A percentile compares a stretch with the other conserved stretches of the same genome.
These are phyloP conservation scores for Acrocephalus kingi DNA, from an alignment of 2,113 vertebrate genomes.

Conservation along the genomic window DNA sequence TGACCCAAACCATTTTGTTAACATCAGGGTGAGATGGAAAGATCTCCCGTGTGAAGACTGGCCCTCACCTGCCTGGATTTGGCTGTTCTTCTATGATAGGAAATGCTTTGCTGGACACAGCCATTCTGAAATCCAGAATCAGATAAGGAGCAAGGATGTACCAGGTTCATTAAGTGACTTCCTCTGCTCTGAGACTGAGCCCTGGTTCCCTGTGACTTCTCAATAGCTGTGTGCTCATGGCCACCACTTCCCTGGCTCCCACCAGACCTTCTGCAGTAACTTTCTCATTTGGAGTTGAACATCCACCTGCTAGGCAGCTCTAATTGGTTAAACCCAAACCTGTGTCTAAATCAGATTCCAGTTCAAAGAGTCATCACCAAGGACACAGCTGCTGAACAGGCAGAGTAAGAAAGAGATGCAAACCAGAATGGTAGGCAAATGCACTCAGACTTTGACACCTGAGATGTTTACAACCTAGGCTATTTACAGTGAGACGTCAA, in stretches of 20 bases:
- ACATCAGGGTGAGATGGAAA: not conserved
- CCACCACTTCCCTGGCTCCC: not conserved
- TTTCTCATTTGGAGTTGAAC: not conserved
- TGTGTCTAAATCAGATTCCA: not conserved
- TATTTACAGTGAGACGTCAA: conserved; percentile 15
- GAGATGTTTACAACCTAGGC: not conserved
- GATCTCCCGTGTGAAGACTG: not conserved
- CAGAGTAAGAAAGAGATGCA: not conserved
- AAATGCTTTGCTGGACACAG: not conserved
- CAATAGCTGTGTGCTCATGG: not conserved
- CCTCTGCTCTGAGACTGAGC: not conserved
- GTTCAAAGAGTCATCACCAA: not conserved
- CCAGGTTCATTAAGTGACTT: not conserved
- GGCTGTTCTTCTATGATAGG: not conserved
- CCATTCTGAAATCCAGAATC: not conserved
- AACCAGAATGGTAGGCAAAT: not conserved
- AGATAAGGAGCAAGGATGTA: not conserved
- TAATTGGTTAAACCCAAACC: not conserved
- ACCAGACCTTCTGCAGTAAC: not conserved
- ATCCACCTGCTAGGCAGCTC: not conserved
- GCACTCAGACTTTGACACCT: not conserved
- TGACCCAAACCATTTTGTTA: not conserved
- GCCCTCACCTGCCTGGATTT: not conserved
- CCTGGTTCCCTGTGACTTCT: not conserved
- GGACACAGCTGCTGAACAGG: not conserved